These are phyloP conservation scores for Netelia virgata DNA, from an alignment of 2,888 invertebrate species.

Conservation along the genomic window DNA sequence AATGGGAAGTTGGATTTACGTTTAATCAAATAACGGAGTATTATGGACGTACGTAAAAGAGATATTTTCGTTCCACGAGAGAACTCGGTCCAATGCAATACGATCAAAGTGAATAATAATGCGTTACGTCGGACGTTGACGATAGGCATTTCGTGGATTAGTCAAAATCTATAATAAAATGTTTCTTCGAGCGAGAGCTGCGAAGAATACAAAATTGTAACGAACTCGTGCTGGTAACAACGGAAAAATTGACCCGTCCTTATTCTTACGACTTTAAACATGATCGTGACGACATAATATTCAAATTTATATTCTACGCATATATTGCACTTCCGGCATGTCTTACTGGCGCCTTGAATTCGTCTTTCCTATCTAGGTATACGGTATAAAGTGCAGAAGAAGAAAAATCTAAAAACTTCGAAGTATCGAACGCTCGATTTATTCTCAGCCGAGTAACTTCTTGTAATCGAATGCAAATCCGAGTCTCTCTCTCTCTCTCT, in stretches of 20 bases:
- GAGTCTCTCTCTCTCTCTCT: constrained; percentile 27
- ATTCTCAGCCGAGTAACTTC: constrained; percentile 37
- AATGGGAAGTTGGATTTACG: constrained; percentile 6
- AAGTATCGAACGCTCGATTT: constrained; percentile 55
- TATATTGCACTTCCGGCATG: background rate
- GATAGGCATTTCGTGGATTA: background rate
- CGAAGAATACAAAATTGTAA: too few species aligned
- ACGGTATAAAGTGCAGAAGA: background rate
- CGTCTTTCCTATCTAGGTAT: background rate
- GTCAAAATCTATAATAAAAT: too few species aligned
- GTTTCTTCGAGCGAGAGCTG: too few species aligned
- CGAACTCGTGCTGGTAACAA: too few species aligned
- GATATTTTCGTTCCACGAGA: constrained; percentile 2
- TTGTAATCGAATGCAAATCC: constrained; percentile 59
- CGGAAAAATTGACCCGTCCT: too few species aligned
- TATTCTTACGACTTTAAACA: too few species aligned
- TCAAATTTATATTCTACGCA: background rate
- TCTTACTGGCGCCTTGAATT: background rate
- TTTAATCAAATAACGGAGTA: constrained; percentile 13
- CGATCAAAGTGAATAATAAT: background rate
- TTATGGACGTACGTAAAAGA: constrained; percentile 1
- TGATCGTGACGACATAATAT: background rate
- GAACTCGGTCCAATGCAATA: background rate
- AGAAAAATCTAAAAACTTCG: constrained; percentile 29
- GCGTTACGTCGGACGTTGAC: background rate